Evolutionary conservation across 2,888 invertebrate genomes (phyloP).

Genomic region (Tyria jacobaeae): DNA sequence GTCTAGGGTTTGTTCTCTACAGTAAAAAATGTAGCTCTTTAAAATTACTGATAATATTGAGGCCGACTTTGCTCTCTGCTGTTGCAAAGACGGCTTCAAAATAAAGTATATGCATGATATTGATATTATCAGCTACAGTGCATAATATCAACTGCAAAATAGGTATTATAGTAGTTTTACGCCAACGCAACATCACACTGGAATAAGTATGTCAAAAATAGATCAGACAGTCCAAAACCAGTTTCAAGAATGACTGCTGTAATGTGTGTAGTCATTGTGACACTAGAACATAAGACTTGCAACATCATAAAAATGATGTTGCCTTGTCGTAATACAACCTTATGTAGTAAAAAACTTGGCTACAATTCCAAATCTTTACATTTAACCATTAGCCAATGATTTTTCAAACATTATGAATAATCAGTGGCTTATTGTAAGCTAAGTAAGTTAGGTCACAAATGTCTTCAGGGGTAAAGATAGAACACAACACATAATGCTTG

Average conservation of each 20-base stretch:
- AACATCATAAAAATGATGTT: not conserved
- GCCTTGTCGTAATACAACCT: slow-evolving; percentile 9
- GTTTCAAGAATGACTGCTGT: not conserved
- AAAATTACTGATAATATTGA: slow-evolving; percentile 49
- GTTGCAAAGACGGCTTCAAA: slow-evolving; percentile 62
- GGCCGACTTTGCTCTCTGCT: slow-evolving; percentile 54
- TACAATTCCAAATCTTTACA: slow-evolving; percentile 62
- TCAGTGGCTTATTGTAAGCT: slow-evolving; percentile 65
- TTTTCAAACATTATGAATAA: slow-evolving; percentile 77
- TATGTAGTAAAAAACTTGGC: slow-evolving; percentile 49
- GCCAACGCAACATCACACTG: not conserved
- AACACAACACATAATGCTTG: not conserved
- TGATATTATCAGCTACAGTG: not conserved
- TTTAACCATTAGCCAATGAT: slow-evolving; percentile 66
- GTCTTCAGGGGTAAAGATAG: not conserved
- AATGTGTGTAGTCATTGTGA: too few relatives aligned
- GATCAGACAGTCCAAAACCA: not conserved
- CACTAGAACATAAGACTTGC: not conserved
- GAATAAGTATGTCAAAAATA: not conserved
- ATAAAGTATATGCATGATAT: slow-evolving; percentile 9
- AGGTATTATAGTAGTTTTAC: slow-evolving; percentile 4
- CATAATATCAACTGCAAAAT: slow-evolving; percentile 22
- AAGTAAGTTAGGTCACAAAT: slow-evolving; percentile 10
- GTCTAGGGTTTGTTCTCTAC: slow-evolving; percentile 60
- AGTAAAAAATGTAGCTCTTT: slow-evolving; percentile 38